Conservation (phyloP, 2,888 invertebrate species). For the Sinelater perroti region DNA sequence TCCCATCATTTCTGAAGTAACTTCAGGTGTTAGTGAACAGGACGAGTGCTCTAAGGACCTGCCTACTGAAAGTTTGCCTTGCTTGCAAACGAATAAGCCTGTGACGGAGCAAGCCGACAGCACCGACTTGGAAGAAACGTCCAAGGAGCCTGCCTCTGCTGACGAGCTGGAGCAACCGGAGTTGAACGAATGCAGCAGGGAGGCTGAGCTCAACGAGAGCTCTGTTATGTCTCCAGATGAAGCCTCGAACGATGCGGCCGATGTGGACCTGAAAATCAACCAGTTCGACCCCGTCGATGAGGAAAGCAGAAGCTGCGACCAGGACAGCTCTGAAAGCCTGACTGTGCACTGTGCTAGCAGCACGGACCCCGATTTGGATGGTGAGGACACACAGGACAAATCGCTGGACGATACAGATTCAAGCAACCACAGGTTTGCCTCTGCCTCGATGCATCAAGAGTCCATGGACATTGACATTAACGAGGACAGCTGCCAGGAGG, state of each 20-base stretch:
- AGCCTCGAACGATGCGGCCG: constrained; percentile 11
- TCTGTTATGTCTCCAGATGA: constrained; percentile 25
- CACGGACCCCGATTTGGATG: constrained; percentile 41
- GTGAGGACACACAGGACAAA: constrained; percentile 33
- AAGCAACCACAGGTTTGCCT: constrained; percentile 3
- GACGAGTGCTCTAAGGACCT: not conserved
- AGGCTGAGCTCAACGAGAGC: not conserved
- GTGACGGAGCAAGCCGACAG: constrained; percentile 1
- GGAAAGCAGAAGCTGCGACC: constrained; percentile 53
- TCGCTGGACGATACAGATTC: not conserved
- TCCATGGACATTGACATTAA: constrained; percentile 28
- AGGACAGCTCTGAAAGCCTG: constrained; percentile 55
- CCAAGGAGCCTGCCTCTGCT: constrained; percentile 15
- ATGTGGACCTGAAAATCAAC: constrained; percentile 23
- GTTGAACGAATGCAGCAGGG: constrained; percentile 4
- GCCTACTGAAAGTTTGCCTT: not conserved
- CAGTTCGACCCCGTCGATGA: constrained; percentile 34
- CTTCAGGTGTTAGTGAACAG: constrained; percentile 5
- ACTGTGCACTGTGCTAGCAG: constrained; percentile 59
- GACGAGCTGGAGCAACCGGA: not conserved
- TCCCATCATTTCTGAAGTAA: constrained; percentile 24
- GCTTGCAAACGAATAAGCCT: not conserved
- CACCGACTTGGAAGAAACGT: constrained; percentile 5
- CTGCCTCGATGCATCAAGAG: constrained; percentile 22
- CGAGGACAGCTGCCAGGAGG: constrained; percentile 32